A percentile compares a stretch with the other conserved stretches of the same genome.
phyloP scores from a whole-genome alignment of 1,140 invertebrate species.

The Antheraea pernyi region DNA sequence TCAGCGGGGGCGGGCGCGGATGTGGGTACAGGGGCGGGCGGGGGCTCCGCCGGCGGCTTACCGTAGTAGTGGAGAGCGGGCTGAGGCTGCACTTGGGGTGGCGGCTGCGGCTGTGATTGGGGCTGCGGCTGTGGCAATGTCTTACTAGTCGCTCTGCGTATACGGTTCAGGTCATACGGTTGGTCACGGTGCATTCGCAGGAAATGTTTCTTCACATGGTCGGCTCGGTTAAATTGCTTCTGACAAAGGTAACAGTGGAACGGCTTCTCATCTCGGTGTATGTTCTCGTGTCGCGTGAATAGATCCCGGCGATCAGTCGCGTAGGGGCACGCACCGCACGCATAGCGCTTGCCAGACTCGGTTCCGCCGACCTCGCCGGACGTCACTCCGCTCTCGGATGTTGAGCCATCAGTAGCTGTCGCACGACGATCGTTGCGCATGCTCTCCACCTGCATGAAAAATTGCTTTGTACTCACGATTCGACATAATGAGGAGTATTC shows the following conservation, averaged over 20 bases:
- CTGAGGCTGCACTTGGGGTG: conserved; percentile 63
- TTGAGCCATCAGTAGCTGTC: conserved; percentile 25
- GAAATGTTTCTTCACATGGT: conserved; percentile 97
- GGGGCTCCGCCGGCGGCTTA: conserved; percentile 42
- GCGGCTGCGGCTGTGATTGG: conserved; percentile 79
- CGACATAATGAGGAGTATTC: neutral
- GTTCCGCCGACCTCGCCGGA: conserved; percentile 33
- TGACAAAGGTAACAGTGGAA: conserved; percentile 95
- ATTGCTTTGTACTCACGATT: no score
- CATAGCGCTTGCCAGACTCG: conserved; percentile 85
- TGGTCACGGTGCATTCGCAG: conserved; percentile 93
- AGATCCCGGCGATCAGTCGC: conserved; percentile 95
- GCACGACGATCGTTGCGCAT: conserved; percentile 43
- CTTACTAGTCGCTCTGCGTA: conserved; percentile 81
- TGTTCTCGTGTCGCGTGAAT: conserved; percentile 97
- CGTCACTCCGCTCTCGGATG: conserved; percentile 31
- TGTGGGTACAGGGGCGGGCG: conserved; percentile 78
- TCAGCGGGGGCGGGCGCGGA: conserved; percentile 80
- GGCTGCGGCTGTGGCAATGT: conserved; percentile 71
- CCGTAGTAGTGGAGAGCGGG: conserved; percentile 36
- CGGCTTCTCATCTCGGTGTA: conserved; percentile 95
- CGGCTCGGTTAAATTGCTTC: conserved; percentile 95
- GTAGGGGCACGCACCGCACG: conserved; percentile 92
- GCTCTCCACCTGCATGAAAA: conserved; percentile 43
- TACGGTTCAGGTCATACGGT: conserved; percentile 91